Conservation (phyloP, 2,888 invertebrate species). For the Ptychoptera contaminata region DNA sequence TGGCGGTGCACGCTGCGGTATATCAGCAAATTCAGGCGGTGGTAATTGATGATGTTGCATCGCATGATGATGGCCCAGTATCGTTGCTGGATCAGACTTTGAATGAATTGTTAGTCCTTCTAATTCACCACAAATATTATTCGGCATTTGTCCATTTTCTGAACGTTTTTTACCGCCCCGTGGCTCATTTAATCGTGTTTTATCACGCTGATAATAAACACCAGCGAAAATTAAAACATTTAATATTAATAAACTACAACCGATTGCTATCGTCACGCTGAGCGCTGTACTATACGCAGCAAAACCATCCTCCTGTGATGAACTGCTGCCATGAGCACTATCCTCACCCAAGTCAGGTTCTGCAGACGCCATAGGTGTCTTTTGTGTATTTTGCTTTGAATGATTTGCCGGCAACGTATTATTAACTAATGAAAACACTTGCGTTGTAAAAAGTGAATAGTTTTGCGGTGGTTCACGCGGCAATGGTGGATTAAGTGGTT, state of each 20-base stretch:
- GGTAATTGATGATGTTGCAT: slow-evolving; percentile 66
- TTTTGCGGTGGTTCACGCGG: slow-evolving; percentile 16
- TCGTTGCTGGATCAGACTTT: slow-evolving; percentile 56
- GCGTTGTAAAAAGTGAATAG: slow-evolving; percentile 27
- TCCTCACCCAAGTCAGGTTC: slow-evolving; percentile 22
- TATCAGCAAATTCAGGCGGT: slow-evolving; percentile 71
- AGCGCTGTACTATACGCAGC: slow-evolving; percentile 82
- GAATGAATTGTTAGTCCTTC: slow-evolving; percentile 40
- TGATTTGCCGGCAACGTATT: slow-evolving; percentile 26
- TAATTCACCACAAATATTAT: slow-evolving; percentile 73
- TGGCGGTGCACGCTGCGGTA: slow-evolving; percentile 61
- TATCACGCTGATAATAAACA: slow-evolving; percentile 83
- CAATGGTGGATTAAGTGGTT: slow-evolving; percentile 30
- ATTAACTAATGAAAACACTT: slow-evolving; percentile 29
- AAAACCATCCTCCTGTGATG: slow-evolving; percentile 69
- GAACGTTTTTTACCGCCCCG: slow-evolving; percentile 49
- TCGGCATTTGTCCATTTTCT: slow-evolving; percentile 77
- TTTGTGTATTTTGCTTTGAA: slow-evolving; percentile 14
- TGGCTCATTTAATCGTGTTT: slow-evolving; percentile 52
- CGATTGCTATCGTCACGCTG: slow-evolving; percentile 87
- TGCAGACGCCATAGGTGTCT: slow-evolving; percentile 16
- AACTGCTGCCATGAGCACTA: slow-evolving; percentile 28
- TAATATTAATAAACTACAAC: slow-evolving; percentile 77
- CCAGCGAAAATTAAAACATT: slow-evolving; percentile 90
- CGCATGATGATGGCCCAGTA: slow-evolving; percentile 58